Base-by-base conservation (phyloP, 2,797 vertebrate genomes). In the Mus minutoides region DNA sequence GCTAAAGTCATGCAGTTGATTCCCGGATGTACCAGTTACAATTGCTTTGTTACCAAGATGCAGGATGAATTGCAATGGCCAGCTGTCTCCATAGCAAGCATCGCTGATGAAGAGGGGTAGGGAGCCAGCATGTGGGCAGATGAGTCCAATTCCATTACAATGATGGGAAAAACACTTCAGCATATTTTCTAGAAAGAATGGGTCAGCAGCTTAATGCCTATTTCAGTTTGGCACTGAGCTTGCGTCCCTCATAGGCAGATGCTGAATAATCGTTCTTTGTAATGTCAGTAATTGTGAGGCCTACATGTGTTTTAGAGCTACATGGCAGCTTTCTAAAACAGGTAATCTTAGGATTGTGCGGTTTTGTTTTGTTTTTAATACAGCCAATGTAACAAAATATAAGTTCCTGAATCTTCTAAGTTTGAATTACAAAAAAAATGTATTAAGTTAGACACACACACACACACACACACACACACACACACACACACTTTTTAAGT, bases 31-130 rank as follows among this genome's bases (percentile, higher is more conserved):
- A 89, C 82, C 88, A 77, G 93, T 85, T 96, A 71, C 49, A 94
- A 85, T 69, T 76, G 94, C 87, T 97, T 97, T 97, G 94, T 97
- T 92, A 88, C 78, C 67, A 64, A 94, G 95, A 93, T 54, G 73
- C 64, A 54, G 69, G 77, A 86, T 97, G 97, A 96, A 97, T 97
- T 90, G 91, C 88, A 97, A 98, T 96, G 88, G 88, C 94, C 97
- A 98, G 97, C 97, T 98, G 97, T 93, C 96, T 78, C 62, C 62
- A 71, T 95, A 96, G 87, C 43, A 37, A 64, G 90, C 21, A 40
- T 78, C 76, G 60, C 60, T 94, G 90, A 96, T 94, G 46, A 87
- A 16, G 86, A 94, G 34, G 85, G 69, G 26, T 58, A 73, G 79
- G 56, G 84, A 94, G 94, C 82, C 71, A 94, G 95, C 1, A 4